Base-by-base conservation (phyloP, 1,140 invertebrate genomes). In the Cataglyphis hispanica region DNA sequence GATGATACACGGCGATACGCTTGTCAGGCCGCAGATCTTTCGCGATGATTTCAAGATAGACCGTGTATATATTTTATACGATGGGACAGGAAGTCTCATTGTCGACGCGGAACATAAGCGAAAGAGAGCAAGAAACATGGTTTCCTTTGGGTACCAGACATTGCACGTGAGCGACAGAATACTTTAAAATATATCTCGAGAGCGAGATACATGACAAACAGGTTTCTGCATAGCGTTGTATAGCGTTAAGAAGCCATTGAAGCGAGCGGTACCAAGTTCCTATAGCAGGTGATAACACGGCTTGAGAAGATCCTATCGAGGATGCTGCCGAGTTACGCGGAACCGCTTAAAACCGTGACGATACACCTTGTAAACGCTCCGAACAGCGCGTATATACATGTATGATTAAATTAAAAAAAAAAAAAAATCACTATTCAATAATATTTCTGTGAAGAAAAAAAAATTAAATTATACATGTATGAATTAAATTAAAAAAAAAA, bases 161-260 rank as follows among this genome's bases (percentile, higher is more conserved):
- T 78, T 78, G 70, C 85, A 80, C 66, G 83, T 61, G 89, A 88
- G 87, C 89, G 84, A 89, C 72, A 85, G 77, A 83, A 27, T 56
- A 84, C 87, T 89, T 85, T 90, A 89, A 90, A 50, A 90, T 90
- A 87, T 90, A 87, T 90, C 85, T 64, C 75, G 72, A 87, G 87
- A 91, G 86, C 84, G 84, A 90, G 89, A 84, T 90, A 86, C 89
- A 88, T 88, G 89, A 88, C 85, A 88, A 84, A 89, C 87, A 91
- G 87, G 89, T 90, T 90, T 90, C 86, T 72, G 63, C 70, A 58
- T 89, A 77, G 87, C 58, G 85, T 84, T 85, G 74, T 69, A 61
- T 66, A 64, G 70, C 84, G 85, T 87, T 87, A 84, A 81, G 84
- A 87, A 91, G 85, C 78, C 74, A 84, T 89, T 85, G 87, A 89